Percentiles rank a stretch among this genome's conserved stretches.
These are phyloP conservation scores for Pelochelys cantorii DNA, from an alignment of 2,797 vertebrate species.

Conservation along the genomic window DNA sequence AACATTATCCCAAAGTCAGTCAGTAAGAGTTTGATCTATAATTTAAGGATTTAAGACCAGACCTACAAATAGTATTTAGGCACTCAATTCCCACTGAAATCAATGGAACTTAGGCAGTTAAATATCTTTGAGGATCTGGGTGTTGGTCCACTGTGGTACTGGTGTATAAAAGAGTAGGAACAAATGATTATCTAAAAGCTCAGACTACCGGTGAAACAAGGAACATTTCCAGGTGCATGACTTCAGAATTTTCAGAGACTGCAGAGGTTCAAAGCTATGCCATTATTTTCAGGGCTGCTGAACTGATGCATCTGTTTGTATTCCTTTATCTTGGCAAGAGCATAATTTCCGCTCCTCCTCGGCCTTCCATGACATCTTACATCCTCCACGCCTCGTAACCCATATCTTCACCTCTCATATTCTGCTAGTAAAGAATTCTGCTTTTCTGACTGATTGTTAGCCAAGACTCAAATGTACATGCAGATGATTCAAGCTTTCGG, in stretches of 20 bases:
- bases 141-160: not conserved
- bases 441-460: constrained; percentile 50
- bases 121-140: not conserved
- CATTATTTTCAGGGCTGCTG: constrained; percentile 32
- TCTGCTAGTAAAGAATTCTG: constrained; percentile 41
- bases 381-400: constrained; percentile 50
- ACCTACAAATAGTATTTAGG: not conserved
- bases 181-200: not conserved
- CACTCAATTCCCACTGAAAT: not conserved
- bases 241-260: constrained; percentile 39
- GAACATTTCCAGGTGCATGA: not conserved
- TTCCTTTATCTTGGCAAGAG: constrained; percentile 49
- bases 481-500: constrained; percentile 51
- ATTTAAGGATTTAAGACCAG: not conserved
- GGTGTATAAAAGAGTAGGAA: not conserved
- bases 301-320: constrained; percentile 23
- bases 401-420: constrained; percentile 19
- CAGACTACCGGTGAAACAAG: not conserved
- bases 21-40: not conserved
- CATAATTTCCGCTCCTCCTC: constrained; percentile 53
- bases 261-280: constrained; percentile 11
- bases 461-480: constrained; percentile 49
- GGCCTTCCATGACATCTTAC: constrained; percentile 29
- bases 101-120: not conserved
- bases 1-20: not conserved